Percentiles rank a stretch among this genome's conserved stretches.
phyloP scores from a whole-genome alignment of 2,113 vertebrate species.

The Apteryx mantelli region DNA sequence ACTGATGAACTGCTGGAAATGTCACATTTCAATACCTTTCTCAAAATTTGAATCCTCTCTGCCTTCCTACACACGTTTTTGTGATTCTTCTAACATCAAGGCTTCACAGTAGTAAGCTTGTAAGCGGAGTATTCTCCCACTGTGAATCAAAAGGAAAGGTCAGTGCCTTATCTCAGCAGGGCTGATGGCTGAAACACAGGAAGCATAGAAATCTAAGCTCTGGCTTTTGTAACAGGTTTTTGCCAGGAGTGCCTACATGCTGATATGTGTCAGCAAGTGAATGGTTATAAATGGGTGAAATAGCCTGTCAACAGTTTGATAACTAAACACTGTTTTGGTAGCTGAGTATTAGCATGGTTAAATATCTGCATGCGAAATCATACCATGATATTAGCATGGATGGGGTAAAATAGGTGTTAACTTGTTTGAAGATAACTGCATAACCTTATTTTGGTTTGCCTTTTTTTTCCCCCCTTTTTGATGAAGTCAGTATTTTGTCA shows the following conservation, averaged over 20 bases:
- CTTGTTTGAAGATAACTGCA: background rate
- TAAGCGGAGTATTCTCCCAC: constrained; percentile 7
- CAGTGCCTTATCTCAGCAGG: background rate
- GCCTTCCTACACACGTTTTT: background rate
- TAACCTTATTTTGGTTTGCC: background rate
- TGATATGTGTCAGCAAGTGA: background rate
- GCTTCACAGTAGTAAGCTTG: constrained; percentile 21
- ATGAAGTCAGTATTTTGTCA: background rate
- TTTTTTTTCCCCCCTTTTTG: background rate
- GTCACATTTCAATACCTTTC: background rate
- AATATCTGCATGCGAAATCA: background rate
- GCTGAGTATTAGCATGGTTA: background rate
- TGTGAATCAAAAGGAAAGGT: constrained; percentile 36
- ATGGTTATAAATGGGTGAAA: background rate
- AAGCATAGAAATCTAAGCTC: background rate
- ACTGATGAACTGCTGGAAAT: constrained; percentile 23
- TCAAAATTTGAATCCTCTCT: background rate
- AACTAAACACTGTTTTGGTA: background rate
- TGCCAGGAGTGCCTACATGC: background rate
- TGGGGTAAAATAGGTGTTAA: background rate
- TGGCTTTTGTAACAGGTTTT: constrained; percentile 9
- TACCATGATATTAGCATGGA: background rate
- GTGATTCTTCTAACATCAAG: constrained; percentile 4
- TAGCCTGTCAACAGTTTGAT: background rate
- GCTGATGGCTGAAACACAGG: background rate